These are phyloP conservation scores for Rhynchonycteris naso DNA, from an alignment of 2,797 vertebrate species.

Conservation along the genomic window DNA sequence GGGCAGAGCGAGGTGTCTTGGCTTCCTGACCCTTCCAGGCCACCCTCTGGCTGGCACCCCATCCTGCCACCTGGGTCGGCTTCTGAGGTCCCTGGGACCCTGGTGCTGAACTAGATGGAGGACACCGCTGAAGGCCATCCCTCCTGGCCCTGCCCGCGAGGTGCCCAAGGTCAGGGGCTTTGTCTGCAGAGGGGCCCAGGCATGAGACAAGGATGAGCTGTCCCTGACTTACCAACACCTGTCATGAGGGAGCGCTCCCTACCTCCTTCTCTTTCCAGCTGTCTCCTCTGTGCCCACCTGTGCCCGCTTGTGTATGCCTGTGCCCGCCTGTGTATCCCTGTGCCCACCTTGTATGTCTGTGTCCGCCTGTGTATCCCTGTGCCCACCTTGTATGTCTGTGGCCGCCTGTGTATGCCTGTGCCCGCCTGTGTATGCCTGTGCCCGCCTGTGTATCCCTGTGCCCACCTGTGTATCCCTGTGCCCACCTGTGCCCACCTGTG, in stretches of 20 bases:
- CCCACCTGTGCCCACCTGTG: too few relatives aligned
- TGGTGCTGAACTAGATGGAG: neutral
- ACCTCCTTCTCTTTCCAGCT: too few relatives aligned
- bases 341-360: too few relatives aligned
- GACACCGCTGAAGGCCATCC: too few relatives aligned
- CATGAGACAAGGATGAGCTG: neutral
- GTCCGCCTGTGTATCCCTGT: too few relatives aligned
- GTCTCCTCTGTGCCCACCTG: neutral
- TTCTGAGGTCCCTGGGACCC: neutral
- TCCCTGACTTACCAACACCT: too few relatives aligned
- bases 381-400: too few relatives aligned
- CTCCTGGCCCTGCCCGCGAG: neutral
- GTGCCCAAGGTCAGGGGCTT: neutral
- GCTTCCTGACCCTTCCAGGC: too few relatives aligned
- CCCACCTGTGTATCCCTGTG: too few relatives aligned
- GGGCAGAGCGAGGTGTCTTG: neutral
- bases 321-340: neutral
- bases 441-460: too few relatives aligned
- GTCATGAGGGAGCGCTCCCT: rapidly evolving
- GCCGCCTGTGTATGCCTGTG: too few relatives aligned
- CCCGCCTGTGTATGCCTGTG: too few relatives aligned
- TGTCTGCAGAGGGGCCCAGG: neutral
- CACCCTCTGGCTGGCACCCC: rapidly evolving
- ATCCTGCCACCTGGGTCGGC: neutral
- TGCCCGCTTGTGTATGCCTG: neutral